Percentiles rank a stretch among this genome's conserved stretches.
These are phyloP conservation scores for Drosophila cyrtoloma DNA, from an alignment of 2,888 invertebrate species.

Conservation along the genomic window DNA sequence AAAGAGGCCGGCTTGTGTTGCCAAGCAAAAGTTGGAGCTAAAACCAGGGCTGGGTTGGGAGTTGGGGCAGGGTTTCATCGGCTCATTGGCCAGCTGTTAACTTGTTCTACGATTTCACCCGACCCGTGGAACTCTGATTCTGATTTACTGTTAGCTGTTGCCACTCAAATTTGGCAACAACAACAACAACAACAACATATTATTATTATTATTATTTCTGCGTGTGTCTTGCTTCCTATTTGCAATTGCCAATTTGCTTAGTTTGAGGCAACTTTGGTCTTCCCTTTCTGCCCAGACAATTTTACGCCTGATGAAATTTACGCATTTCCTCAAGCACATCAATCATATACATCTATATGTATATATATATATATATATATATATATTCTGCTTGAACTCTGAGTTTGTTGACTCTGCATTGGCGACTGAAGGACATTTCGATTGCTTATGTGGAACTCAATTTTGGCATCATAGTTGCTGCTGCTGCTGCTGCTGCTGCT, in stretches of 20 bases:
- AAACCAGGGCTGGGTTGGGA: neutral
- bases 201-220: neutral
- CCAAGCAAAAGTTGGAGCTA: neutral
- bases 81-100: neutral
- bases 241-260: neutral
- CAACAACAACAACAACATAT: too few species aligned
- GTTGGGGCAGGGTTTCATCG: too few species aligned
- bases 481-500: neutral
- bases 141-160: neutral
- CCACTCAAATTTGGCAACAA: neutral
- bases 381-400: neutral
- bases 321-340: neutral
- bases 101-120: slow-evolving; percentile 8
- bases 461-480: slow-evolving; percentile 25
- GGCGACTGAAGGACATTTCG: slow-evolving; percentile 47
- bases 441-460: slow-evolving; percentile 24
- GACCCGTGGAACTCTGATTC: slow-evolving; percentile 38
- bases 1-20: neutral
- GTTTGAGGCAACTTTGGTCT: neutral
- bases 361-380: neutral
- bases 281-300: neutral
- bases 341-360: neutral
- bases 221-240: neutral
- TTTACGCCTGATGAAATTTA: neutral
- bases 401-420: slow-evolving; percentile 42